Evolutionary conservation across 92 coral and sea anemone genomes (phyloP).

Genomic region (Pocillopora meandrina): DNA sequence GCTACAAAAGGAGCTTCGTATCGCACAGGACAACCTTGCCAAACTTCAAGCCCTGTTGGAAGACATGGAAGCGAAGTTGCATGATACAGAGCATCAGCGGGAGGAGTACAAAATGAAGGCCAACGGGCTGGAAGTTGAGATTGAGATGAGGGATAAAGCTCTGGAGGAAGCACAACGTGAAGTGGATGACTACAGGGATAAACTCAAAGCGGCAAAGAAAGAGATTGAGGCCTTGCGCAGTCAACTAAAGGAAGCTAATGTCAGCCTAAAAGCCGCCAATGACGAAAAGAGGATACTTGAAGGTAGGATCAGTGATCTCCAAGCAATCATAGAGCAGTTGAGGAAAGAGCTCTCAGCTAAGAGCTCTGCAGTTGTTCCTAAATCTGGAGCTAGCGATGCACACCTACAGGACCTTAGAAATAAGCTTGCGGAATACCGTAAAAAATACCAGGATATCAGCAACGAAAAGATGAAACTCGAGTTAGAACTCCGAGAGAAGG

Average conservation of each 20-base stretch:
- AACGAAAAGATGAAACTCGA: slow-evolving; percentile 74
- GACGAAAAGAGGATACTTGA: slow-evolving; percentile 63
- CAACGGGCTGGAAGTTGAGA: slow-evolving; percentile 59
- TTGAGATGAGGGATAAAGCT: slow-evolving; percentile 61
- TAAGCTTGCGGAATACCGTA: slow-evolving; percentile 71
- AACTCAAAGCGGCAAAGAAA: slow-evolving; percentile 61
- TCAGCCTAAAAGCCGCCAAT: slow-evolving; percentile 65
- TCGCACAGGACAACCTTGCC: slow-evolving; percentile 56
- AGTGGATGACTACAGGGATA: slow-evolving; percentile 56
- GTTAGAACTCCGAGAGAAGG: slow-evolving; percentile 68
- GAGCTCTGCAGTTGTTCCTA: slow-evolving; percentile 51
- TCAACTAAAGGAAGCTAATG: slow-evolving; percentile 66
- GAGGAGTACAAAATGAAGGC: slow-evolving; percentile 67
- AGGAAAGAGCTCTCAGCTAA: slow-evolving; percentile 63
- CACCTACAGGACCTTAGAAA: slow-evolving; percentile 62
- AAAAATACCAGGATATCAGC: slow-evolving; percentile 69
- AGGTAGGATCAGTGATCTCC: slow-evolving; percentile 54
- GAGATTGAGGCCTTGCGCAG: slow-evolving; percentile 51
- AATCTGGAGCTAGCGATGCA: slow-evolving; percentile 56
- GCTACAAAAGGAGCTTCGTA: slow-evolving; percentile 61
- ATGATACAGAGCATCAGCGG: slow-evolving; percentile 64
- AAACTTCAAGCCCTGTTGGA: slow-evolving; percentile 53
- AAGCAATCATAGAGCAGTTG: slow-evolving; percentile 66
- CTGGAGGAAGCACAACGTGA: slow-evolving; percentile 71
- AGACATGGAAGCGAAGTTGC: slow-evolving; percentile 49